Conservation (phyloP, 2,113 vertebrate genomes). For the Larimichthys crocea region DNA sequence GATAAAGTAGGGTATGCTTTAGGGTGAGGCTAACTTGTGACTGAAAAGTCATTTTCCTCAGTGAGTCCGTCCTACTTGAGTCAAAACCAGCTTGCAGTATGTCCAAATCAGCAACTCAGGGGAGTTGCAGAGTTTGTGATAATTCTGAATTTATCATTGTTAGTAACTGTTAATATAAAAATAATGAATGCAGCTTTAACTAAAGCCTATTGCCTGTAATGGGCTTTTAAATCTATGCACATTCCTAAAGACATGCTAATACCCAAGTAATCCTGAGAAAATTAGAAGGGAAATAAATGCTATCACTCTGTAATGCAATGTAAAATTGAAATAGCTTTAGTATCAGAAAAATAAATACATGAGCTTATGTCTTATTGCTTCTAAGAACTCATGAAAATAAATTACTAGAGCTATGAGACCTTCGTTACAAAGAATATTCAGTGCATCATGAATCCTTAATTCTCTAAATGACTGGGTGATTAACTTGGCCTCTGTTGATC, state of each 20-base stretch:
- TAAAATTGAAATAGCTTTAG: neutral
- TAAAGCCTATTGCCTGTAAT: neutral
- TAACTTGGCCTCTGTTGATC: slow-evolving; percentile 20
- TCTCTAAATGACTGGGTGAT: slow-evolving; percentile 17
- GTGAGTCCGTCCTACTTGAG: too few species aligned
- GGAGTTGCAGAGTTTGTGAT: neutral
- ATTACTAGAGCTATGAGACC: neutral
- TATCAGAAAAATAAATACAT: neutral
- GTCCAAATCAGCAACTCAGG: neutral
- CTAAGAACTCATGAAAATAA: slow-evolving; percentile 1
- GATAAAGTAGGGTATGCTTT: too few species aligned
- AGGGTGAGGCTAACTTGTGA: too few species aligned
- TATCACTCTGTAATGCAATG: neutral
- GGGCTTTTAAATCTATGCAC: neutral
- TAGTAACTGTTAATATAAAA: neutral
- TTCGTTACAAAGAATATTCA: slow-evolving; percentile 11
- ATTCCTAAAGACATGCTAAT: neutral
- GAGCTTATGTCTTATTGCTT: neutral
- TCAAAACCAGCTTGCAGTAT: too few species aligned
- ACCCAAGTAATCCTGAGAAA: neutral
- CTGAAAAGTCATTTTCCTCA: too few species aligned
- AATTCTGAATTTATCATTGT: too few species aligned
- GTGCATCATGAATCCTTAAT: slow-evolving; percentile 21
- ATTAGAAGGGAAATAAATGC: neutral
- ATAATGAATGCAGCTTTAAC: neutral